Conservation (phyloP, 2,113 vertebrate genomes). For the Sarotherodon lohbergeri region DNA sequence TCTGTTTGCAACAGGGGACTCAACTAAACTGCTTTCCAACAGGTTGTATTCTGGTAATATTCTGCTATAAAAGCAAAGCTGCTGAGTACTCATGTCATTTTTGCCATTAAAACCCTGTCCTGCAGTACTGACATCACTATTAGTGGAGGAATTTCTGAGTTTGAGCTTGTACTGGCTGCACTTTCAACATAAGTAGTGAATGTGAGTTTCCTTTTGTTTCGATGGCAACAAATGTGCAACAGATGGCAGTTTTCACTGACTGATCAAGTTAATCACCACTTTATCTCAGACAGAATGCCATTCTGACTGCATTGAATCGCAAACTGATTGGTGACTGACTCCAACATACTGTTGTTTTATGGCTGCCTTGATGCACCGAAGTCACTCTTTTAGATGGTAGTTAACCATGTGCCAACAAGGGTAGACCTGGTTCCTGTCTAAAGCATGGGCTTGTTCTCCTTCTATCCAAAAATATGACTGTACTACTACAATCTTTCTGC, state of each 20-base stretch:
- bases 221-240: neutral
- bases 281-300: neutral
- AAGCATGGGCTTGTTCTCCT: neutral
- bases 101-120: neutral
- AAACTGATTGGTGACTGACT: neutral
- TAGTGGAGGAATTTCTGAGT: neutral
- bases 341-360: neutral
- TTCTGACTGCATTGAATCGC: neutral
- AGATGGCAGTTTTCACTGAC: neutral
- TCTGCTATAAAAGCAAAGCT: neutral
- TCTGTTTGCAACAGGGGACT: neutral
- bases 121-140: neutral
- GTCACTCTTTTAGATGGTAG: neutral
- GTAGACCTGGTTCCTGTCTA: neutral
- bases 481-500: neutral
- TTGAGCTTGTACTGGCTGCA: neutral
- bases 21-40: neutral
- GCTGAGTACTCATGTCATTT: neutral
- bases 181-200: neutral
- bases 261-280: neutral
- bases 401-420: neutral
- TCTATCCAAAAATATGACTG: neutral
- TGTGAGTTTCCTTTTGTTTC: neutral
- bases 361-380: neutral
- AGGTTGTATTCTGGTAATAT: neutral